Conservation (phyloP, 2,888 invertebrate species). For the Petrophora chlorosata region DNA sequence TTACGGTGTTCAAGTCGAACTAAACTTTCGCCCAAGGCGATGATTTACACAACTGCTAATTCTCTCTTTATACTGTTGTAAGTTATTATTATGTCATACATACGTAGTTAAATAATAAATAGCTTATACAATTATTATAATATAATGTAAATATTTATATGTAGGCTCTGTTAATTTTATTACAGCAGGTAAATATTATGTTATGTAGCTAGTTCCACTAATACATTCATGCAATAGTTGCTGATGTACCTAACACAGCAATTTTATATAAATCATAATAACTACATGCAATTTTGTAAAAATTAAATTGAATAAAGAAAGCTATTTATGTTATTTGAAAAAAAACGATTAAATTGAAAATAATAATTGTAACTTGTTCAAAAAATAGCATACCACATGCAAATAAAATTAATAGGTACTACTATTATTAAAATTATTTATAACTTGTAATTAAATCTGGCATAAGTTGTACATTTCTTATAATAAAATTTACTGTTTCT, state of each 20-base stretch:
- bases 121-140: constrained; percentile 42
- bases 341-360: background rate
- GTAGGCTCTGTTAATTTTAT: constrained; percentile 27
- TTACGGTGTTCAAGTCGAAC: constrained; percentile 48
- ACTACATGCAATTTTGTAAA: background rate
- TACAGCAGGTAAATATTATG: constrained; percentile 27
- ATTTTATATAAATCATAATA: background rate
- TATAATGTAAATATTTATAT: constrained; percentile 69
- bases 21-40: constrained; percentile 65
- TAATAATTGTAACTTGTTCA: background rate
- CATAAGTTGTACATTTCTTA: constrained; percentile 46
- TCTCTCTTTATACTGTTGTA: constrained; percentile 55
- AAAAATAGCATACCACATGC: background rate
- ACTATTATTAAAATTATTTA: constrained; percentile 45
- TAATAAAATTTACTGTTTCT: background rate
- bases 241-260: constrained; percentile 15
- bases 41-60: constrained; percentile 45
- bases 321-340: too few relatives aligned
- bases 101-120: constrained; percentile 47
- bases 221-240: constrained; percentile 19
- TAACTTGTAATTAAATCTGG: constrained; percentile 37
- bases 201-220: constrained; percentile 24
- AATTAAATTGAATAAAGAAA: background rate
- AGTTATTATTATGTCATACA: constrained; percentile 51
- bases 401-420: constrained; percentile 28